Base-by-base conservation (phyloP, 2,797 vertebrate species). In the Florisuga fusca region DNA sequence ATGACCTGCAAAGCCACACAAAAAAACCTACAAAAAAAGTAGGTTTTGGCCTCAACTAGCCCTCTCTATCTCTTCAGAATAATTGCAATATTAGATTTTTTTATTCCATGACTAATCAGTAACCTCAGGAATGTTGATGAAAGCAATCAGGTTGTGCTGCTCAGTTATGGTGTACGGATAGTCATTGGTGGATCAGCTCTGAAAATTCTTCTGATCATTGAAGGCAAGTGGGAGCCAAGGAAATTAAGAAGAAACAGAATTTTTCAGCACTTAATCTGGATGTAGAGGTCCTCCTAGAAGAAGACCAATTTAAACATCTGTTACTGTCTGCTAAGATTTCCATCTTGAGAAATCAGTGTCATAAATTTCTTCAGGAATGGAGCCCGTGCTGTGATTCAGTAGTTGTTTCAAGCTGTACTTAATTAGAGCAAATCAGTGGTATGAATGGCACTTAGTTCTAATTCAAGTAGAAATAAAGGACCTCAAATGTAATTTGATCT, bases 381-480 rank as follows among this genome's bases (percentile, higher is more conserved):
- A 72, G 38, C 15, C 31, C 50, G 8, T 80, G 54, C 75, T 94
- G 81, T 77, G 79, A 73, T 29, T 85, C 41, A 66, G 43, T 57
- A 81, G 58, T 43, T 83, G 50, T 14, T 94, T 94, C 41, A 85
- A 92, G 84, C 50, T 68, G 78, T 64, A 67, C 45, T 80, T 85
- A 82, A 93, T 87, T 79, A 84, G 51, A 79, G 43, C 81, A 93
- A 93, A 91, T 90, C 54, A 86, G 62, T 50, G 25, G 46, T 46
- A 25, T 25, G 92, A 95, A 76, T 51, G 36, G 51, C 64, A 59
- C 46, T 92, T 73, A 74, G 16, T n/a, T 80, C 46, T 75, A 80
- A 86, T 72, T 86, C 62, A 84, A 73, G 64, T 4, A 58, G 82
- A 92, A 82, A 68, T 74, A 91, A 80, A 6, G 31, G 21, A 84